Conservation (phyloP, 1,140 invertebrate genomes). For the Brachionus plicatilis region DNA sequence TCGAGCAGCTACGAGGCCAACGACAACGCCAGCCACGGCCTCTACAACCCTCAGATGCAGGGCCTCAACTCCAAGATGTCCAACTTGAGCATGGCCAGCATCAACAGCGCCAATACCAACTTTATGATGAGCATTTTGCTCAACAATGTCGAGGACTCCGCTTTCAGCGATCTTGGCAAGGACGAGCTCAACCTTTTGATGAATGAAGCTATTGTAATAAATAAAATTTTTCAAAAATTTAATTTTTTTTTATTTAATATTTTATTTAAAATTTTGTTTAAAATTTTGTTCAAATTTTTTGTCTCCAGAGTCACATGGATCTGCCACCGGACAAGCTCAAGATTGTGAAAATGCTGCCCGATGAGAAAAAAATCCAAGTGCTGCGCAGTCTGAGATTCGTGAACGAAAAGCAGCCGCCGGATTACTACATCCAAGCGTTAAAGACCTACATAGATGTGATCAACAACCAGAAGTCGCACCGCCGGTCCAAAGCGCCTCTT, state of each 20-base stretch:
- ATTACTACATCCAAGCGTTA: constrained; percentile 86
- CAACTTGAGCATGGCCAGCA: constrained; percentile 6
- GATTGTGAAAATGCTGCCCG: constrained; percentile 88
- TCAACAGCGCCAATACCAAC: not conserved
- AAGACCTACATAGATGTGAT: constrained; percentile 86
- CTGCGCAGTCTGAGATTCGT: constrained; percentile 88
- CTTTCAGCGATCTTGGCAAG: constrained; percentile 10
- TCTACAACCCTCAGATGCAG: not conserved
- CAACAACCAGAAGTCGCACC: constrained; percentile 79
- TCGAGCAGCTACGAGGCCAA: constrained; percentile 17
- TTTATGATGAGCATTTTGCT: constrained; percentile 36
- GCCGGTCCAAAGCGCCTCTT: constrained; percentile 75
- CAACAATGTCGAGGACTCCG: not conserved
- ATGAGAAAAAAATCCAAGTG: constrained; percentile 99
- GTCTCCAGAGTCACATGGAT: constrained; percentile 85
- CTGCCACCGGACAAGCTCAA: constrained; percentile 97
- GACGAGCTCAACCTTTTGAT: constrained; percentile 25
- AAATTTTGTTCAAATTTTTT: no score
- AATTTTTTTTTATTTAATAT: not conserved
- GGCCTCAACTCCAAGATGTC: not conserved
- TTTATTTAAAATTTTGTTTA: no score
- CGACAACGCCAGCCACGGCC: not conserved
- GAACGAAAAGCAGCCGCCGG: constrained; percentile 88
- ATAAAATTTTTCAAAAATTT: not conserved
- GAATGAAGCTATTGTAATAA: constrained; percentile 25